Conservation (phyloP, 2,113 vertebrate species). For the Barnardius zonarius region DNA sequence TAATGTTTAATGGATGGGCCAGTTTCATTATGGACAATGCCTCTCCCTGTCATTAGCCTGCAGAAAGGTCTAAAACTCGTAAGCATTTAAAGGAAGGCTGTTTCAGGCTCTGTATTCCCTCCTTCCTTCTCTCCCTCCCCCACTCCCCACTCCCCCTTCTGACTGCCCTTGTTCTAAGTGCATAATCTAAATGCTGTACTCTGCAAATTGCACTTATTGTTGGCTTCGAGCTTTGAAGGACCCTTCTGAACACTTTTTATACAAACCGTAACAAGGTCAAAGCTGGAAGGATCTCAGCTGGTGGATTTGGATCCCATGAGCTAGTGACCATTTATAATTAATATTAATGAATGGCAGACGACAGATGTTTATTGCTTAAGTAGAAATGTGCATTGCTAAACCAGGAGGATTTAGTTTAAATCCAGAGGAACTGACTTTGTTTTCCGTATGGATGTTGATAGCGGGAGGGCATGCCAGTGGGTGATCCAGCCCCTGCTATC, state of each 20-base stretch:
- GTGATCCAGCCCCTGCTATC: slow-evolving; percentile 7
- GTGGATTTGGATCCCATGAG: slow-evolving; percentile 71
- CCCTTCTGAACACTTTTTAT: slow-evolving; percentile 72
- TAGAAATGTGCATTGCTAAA: slow-evolving; percentile 72
- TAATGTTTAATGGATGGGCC: slow-evolving; percentile 61
- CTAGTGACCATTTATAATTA: slow-evolving; percentile 77
- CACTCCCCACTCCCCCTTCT: background rate
- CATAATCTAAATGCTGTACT: slow-evolving; percentile 55
- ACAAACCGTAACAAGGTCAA: slow-evolving; percentile 76
- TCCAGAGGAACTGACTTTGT: slow-evolving; percentile 56
- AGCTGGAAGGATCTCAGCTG: slow-evolving; percentile 79
- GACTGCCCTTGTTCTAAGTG: slow-evolving; percentile 29
- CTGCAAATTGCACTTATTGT: slow-evolving; percentile 60
- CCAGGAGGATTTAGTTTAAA: slow-evolving; percentile 62
- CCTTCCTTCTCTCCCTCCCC: background rate
- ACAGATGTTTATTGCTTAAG: slow-evolving; percentile 79
- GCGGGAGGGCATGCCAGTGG: slow-evolving; percentile 2
- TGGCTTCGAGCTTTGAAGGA: slow-evolving; percentile 50
- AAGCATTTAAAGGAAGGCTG: background rate
- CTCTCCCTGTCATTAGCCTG: slow-evolving; percentile 71
- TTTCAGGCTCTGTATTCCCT: background rate
- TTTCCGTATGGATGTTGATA: slow-evolving; percentile 19
- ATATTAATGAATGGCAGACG: slow-evolving; percentile 80
- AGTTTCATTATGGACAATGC: slow-evolving; percentile 71
- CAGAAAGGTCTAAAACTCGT: slow-evolving; percentile 23